A percentile compares a stretch with the other conserved stretches of the same genome.
Conservation (phyloP, 1,140 invertebrate genomes). For the Drosophila elegans region DNA sequence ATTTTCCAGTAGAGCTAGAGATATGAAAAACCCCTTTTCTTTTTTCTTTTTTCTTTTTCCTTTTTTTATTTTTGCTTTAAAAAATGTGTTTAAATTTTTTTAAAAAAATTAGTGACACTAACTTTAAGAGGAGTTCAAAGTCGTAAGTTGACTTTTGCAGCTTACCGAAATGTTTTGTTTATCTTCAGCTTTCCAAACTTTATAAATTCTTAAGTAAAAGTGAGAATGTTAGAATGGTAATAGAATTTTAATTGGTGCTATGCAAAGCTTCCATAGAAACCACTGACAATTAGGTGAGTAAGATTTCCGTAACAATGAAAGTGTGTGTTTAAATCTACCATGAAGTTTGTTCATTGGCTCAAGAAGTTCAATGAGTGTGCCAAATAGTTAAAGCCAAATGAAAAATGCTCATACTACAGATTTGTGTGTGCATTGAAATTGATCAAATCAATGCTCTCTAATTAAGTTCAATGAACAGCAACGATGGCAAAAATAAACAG, state of each 20-base stretch:
- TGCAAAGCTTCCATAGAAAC: conserved; percentile 31
- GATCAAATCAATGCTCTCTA: conserved; percentile 3
- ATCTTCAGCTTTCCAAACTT: conserved; percentile 18
- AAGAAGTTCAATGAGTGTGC: not conserved
- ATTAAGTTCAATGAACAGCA: conserved; percentile 17
- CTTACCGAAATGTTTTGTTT: not conserved
- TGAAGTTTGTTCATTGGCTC: not conserved
- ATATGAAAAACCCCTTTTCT: no score
- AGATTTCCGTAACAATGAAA: conserved; percentile 20
- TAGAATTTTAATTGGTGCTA: conserved; percentile 49
- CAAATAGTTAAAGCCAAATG: not conserved
- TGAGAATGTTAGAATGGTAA: conserved; percentile 27
- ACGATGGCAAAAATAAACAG: not conserved
- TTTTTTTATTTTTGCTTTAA: no score
- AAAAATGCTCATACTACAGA: not conserved
- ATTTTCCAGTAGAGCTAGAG: no score
- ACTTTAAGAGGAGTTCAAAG: not conserved
- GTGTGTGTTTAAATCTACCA: not conserved
- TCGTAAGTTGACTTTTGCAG: not conserved
- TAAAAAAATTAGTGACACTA: not conserved
- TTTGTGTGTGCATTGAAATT: conserved; percentile 34
- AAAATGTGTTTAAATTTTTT: not conserved
- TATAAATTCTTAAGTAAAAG: conserved; percentile 11
- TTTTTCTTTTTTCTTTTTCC: no score
- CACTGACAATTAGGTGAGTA: conserved; percentile 15